Evolutionary conservation across 2,888 invertebrate genomes (phyloP), one percentile per base, ranked within the genome.

Genomic region (Pristionchus mayeri): DNA sequence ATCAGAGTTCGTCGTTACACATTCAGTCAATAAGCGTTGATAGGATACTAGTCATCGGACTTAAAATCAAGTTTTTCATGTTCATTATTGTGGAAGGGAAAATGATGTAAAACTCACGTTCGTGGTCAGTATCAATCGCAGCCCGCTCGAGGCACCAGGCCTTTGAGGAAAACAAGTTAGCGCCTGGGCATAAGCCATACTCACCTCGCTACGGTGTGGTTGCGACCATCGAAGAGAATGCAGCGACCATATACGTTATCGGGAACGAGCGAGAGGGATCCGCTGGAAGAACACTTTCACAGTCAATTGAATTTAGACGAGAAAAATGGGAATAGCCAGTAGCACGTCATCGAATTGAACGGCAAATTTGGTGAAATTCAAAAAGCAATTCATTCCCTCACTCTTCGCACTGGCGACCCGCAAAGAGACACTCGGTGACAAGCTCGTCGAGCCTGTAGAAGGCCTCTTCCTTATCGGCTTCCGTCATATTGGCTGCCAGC

Each of bases 341-440:
- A 6, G 7, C 60, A 3, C 18, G 18, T 11, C 27, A 13, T 9
- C 13, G 9, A 18, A 60, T 27, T 24, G 21, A 13, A 13, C 24
- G 24, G 27, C 27, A 60, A 24, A 57, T 24, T 57, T 16, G 13
- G 16, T 21, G 21, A 52, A 11, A 52, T 52, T 52, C 18, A 16
- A 52, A 16, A 52, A 21, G 52, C 21, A 52, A 18, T 13, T 4
- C 27, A 9, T 34, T 18, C 18, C n/a, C 60, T 60, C 44, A 82
- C 82, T 48, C 11, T 24, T 67, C 50, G 30, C 82, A 82, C 1
- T 30, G 7, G 1, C 0, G 16, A 6, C 82, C 82, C 2, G 67
- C 67, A 27, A 67, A 82, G 21, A 82, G 67, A 37, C 82, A 82
- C n/a, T 82, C 82, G 0, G 82, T 82, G 2, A 82, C 82, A 3